Base-by-base conservation (phyloP, 2,888 invertebrate species). In the Epinotia demarniana region DNA sequence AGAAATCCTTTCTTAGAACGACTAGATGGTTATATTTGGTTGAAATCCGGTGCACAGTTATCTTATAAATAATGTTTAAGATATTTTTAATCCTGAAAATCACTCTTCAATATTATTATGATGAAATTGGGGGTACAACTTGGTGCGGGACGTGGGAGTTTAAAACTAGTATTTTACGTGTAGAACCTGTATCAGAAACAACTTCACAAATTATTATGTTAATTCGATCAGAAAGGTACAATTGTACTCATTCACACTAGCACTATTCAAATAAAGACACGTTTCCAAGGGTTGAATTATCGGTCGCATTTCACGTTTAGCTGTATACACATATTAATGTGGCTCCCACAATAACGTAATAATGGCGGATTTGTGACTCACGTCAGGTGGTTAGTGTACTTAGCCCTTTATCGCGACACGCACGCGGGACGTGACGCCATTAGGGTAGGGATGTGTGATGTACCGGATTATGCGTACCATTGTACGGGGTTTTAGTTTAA, bases 291-390 rank as follows among this genome's bases (percentile, higher is more conserved):
- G 74, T 64, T 62, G 92, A 93, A 88, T 92, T 93, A 93, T 93
- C 92, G 91, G 88, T 90, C 90, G 92, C 93, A 91, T 93, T 93
- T 93, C 91, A 92, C 92, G 92, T 93, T 93, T 93, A 93, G 93
- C 92, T 92, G 92, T 93, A 93, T 93, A 75, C 75, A 75, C 75
- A 75, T 75, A 93, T 93, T 93, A 93, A 93, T 93, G 91, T 85
- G 91, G 92, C 91, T 92, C 90, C 92, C 91, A 92, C 93, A 93
- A 93, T 93, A 93, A 93, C 93, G 93, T 92, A 92, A 93, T 93
- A 94, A 93, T 93, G 90, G 92, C 89, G 90, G 92, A 93, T 93
- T 93, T 93, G 93, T 93, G 91, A 93, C 89, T 93, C 93, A 93
- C 93, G 93, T 92, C 91, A 91, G 90, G 92, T 92, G 92, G 93